Conservation (phyloP, 2,797 vertebrate species). For the Erpetoichthys calabaricus region DNA sequence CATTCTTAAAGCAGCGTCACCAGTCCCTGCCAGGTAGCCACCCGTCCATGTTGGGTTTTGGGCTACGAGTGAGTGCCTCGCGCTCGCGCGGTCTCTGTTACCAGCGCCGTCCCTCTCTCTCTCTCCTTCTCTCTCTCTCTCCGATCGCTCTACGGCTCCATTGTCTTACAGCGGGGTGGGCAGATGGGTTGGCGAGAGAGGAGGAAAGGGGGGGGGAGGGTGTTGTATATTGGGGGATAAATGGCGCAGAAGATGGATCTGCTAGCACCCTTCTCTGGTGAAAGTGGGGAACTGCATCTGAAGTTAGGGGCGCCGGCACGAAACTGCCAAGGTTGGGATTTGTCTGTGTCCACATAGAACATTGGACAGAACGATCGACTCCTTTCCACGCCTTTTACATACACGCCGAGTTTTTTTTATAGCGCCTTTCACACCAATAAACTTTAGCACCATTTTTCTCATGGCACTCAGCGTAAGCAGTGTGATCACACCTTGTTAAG, state of each 20-base stretch:
- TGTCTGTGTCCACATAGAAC: too few relatives aligned
- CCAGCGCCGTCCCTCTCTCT: constrained; percentile 16
- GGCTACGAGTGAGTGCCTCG: constrained; percentile 15
- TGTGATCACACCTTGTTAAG: too few relatives aligned
- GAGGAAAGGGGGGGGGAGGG: too few relatives aligned
- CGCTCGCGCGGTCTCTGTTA: constrained; percentile 11
- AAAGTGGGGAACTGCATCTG: background rate
- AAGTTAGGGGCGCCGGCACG: too few relatives aligned
- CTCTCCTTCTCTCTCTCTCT: constrained; percentile 10
- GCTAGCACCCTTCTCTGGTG: constrained; percentile 17
- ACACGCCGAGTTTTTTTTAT: too few relatives aligned
- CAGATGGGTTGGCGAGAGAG: too few relatives aligned
- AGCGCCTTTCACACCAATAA: too few relatives aligned
- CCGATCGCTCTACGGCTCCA: constrained; percentile 15
- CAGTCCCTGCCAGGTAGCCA: constrained; percentile 23
- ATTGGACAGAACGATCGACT: too few relatives aligned
- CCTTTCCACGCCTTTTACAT: too few relatives aligned
- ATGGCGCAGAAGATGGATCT: background rate
- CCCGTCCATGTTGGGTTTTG: constrained; percentile 23
- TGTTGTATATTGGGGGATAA: background rate
- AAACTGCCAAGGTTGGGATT: too few relatives aligned
- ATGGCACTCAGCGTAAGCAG: too few relatives aligned
- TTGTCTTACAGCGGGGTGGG: constrained; percentile 22
- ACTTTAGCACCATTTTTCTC: too few relatives aligned
- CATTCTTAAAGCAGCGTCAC: constrained; percentile 51